Evolutionary conservation across 2,888 invertebrate species (phyloP), one percentile per base, ranked within the genome.

Genomic region (Lymantria dispar): DNA sequence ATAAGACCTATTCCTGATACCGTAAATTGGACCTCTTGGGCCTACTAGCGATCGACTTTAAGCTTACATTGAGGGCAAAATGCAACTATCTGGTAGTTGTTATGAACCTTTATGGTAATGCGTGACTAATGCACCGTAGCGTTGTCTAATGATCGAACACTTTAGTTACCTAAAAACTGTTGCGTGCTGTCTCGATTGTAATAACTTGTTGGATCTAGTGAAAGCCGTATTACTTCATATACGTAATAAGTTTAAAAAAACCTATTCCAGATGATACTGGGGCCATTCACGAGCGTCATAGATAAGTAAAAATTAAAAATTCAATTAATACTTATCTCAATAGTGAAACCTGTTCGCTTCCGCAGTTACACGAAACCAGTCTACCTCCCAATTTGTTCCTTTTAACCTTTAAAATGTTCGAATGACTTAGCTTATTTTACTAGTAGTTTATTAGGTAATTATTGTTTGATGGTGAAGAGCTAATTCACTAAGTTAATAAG

Each of bases 331-430:
- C 77, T 80, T 79, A 81, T 80, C 78, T 80, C 74, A 65, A 60
- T 59, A 69, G 65, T 65, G 62, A 77, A 88, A 89, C 90, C 84
- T 76, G 90, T 87, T 82, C 66, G 84, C 90, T 90, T 90, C 90
- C 90, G 87, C 85, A 82, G 79, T 90, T 90, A 90, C 89, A 78
- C 85, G 57, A 64, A 83, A 85, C 86, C 80, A 72, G 84, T 85
- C 68, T 54, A 62, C 64, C 70, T 73, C 60, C 70, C 63, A 78
- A 80, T 80, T 79, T 77, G 75, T 80, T 79, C 58, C 69, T 72
- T 79, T 76, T 76, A 64, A 56, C 71, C 72, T 74, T 73, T 65
- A 63, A 66, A 58, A 70, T 59, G 58, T 68, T 69, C 64, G 62
- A 62, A 63, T 60, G 65, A 59, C 57, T 65, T 55, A 56, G 54